Conservation (phyloP, 2,888 invertebrate species). For the Apodemia mormo region DNA sequence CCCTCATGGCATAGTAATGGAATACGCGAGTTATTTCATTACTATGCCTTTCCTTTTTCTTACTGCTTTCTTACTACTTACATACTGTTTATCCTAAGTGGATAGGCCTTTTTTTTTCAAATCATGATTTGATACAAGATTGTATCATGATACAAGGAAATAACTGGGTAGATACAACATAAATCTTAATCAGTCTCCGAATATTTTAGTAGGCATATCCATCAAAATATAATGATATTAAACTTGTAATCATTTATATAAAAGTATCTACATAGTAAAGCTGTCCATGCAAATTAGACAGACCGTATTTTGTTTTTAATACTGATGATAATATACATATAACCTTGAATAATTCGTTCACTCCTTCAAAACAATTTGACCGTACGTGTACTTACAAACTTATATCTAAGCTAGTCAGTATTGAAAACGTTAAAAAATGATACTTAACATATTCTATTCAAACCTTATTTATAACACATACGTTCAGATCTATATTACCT, state of each 20-base stretch:
- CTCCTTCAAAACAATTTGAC: not conserved
- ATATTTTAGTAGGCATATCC: not conserved
- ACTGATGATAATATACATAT: not conserved
- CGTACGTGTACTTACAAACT: no score
- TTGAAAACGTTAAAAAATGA: not conserved
- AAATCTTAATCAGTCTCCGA: no score
- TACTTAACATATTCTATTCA: not conserved
- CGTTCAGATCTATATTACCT: not conserved
- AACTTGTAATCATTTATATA: conserved; percentile 2
- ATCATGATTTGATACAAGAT: no score
- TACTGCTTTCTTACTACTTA: no score
- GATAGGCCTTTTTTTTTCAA: no score
- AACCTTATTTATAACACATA: conserved; percentile 10
- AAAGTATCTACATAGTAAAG: not conserved
- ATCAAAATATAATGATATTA: not conserved
- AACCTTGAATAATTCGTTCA: conserved; percentile 9
- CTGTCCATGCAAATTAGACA: not conserved
- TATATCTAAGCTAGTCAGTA: not conserved
- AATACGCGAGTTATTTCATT: no score
- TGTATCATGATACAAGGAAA: no score
- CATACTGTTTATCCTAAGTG: no score
- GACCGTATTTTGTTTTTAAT: not conserved
- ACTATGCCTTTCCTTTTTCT: no score
- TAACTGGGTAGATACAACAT: no score
- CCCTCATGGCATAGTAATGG: no score